Evolutionary conservation across 2,113 vertebrate genomes (phyloP).

Genomic region (Emydocephalus ijimae): DNA sequence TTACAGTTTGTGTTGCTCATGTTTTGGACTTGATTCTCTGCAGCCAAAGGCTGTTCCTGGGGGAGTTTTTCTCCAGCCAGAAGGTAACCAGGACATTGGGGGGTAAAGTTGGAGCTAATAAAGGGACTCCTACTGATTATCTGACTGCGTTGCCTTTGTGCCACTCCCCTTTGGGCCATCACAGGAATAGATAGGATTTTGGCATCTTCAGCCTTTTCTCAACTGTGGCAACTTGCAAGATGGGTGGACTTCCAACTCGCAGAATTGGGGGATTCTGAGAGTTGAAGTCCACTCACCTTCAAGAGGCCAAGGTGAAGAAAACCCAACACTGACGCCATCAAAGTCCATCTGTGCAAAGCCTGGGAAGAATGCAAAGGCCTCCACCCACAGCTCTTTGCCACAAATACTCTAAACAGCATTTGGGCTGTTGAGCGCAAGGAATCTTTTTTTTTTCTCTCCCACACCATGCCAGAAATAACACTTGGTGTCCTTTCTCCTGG

Average conservation of each 20-base stretch:
- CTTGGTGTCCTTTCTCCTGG: background rate
- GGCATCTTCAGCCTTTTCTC: too few species aligned
- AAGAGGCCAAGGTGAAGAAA: background rate
- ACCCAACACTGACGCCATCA: background rate
- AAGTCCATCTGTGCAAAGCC: background rate
- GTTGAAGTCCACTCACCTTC: background rate
- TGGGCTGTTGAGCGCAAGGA: background rate
- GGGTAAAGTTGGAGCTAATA: too few species aligned
- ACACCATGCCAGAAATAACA: background rate
- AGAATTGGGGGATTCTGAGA: background rate
- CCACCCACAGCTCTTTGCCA: background rate
- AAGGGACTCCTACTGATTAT: too few species aligned
- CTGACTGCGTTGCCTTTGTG: too few species aligned
- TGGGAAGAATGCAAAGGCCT: background rate
- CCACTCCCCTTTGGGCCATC: too few species aligned
- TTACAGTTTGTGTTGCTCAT: too few species aligned
- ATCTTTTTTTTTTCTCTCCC: background rate
- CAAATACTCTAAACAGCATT: background rate
- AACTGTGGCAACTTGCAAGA: too few species aligned
- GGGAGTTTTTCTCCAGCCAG: too few species aligned
- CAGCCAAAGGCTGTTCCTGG: too few species aligned
- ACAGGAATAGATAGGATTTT: background rate
- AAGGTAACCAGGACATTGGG: too few species aligned
- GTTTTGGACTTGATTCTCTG: too few species aligned
- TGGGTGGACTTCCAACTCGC: too few species aligned